Base-by-base conservation (phyloP, 2,888 invertebrate species). In the Tridacna gigas region DNA sequence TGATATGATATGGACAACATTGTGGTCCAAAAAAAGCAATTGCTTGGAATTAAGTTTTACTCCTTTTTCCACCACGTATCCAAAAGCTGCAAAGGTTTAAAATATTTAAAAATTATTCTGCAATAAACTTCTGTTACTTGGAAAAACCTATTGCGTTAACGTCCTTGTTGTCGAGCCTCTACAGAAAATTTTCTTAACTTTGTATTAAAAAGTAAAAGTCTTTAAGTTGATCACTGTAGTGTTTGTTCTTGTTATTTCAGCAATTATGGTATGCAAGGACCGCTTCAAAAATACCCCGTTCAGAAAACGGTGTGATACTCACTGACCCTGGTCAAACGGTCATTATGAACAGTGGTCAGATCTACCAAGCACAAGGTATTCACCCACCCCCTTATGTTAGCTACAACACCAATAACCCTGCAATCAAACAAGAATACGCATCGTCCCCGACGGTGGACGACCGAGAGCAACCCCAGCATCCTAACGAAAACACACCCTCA, bases 401-500 rank as follows among this genome's bases (percentile, higher is more conserved):
- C 18, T 88, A 86, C 51, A 80, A 85, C 48, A 71, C 78, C 37
- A 75, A 77, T 37, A 60, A 75, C 45, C 82, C 85, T 47, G 61
- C 81, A 26, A 88, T 88, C 63, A 88, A 88, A 83, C 88, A 86
- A 77, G 88, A 88, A 69, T 88, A 88, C 80, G 63, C 83, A 25
- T 80, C 88, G 18, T 88, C 88, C 18, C 86, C 88, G 22, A 80
- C 76, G 60, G 65, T 82, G 0, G 86, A 86, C 51, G 84, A 86
- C 7, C 25, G 88, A 65, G 83, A 79, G 65, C 74, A 56, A 9
- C 73, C 56, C 5, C 74, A 79, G 37, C 84, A 85, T 71, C 78
- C 74, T 51, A 76, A 74, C 73, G 45, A 80, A 63, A 25, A 82
- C 65, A 75, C 47, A 60, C 51, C 69, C 25, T 26, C 77, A 37